These are phyloP conservation scores for Eristalis intricaria DNA, from an alignment of 2,888 invertebrate species.

Conservation along the genomic window DNA sequence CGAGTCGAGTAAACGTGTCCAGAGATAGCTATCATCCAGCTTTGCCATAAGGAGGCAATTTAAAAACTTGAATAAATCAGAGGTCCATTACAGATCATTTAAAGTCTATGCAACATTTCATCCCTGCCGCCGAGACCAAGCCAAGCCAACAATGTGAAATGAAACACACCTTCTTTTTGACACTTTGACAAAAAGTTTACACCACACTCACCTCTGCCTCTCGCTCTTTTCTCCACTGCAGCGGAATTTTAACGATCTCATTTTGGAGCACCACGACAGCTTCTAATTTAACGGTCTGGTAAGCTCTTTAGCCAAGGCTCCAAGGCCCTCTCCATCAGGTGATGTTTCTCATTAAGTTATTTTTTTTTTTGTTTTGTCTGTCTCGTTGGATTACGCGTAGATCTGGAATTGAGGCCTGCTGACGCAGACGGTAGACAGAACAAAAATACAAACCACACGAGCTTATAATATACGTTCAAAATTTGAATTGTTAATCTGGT, in stretches of 20 bases:
- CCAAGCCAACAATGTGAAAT: background rate
- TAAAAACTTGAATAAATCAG: background rate
- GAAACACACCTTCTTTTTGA: background rate
- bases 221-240: background rate
- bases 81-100: background rate
- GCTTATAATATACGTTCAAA: background rate
- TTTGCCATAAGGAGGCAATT: background rate
- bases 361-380: background rate
- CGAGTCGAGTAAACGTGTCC: background rate
- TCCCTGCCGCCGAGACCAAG: background rate
- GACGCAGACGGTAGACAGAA: background rate
- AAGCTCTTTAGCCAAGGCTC: background rate
- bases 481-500: background rate
- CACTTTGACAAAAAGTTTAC: background rate
- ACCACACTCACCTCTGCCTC: background rate
- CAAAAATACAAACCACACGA: background rate
- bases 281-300: background rate
- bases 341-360: background rate
- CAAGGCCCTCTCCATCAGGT: background rate
- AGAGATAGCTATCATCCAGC: background rate
- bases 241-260: background rate
- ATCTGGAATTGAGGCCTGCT: background rate
- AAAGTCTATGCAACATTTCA: background rate
- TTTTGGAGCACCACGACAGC: background rate
- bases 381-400: background rate